Evolutionary conservation across 1,140 invertebrate genomes (phyloP).

Genomic region (Musca domestica): DNA sequence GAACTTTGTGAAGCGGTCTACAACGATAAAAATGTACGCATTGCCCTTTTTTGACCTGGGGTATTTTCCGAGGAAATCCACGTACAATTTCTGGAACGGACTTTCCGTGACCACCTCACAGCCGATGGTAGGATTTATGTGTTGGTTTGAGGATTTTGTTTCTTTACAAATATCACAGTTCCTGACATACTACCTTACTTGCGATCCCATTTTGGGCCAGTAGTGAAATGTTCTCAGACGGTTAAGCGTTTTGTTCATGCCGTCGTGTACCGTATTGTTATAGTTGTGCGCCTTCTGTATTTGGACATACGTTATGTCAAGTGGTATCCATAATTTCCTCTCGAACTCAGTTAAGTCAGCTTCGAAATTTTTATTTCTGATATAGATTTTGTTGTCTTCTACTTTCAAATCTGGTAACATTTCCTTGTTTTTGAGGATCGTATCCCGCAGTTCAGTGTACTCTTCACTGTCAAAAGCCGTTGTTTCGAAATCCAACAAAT

Average conservation of each 20-base stretch:
- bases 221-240: background rate
- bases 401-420: background rate
- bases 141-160: no score
- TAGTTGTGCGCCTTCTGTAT: no score
- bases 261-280: background rate
- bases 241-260: background rate
- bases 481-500: background rate
- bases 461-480: conserved; percentile 1
- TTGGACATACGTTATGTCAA: no score
- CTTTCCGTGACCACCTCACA: background rate
- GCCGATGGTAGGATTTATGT: background rate
- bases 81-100: background rate
- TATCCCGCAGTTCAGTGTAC: background rate
- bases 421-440: background rate
- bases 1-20: conserved; percentile 5
- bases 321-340: no score
- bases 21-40: background rate
- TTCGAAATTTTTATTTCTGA: no score
- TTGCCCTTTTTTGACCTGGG: background rate
- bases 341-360: no score
- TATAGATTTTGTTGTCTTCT: background rate
- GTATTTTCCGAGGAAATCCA: background rate
- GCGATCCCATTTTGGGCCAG: background rate
- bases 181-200: background rate
- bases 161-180: background rate